Base-by-base conservation (phyloP, 2,113 vertebrate species). In the Megaleporinus macrocephalus region DNA sequence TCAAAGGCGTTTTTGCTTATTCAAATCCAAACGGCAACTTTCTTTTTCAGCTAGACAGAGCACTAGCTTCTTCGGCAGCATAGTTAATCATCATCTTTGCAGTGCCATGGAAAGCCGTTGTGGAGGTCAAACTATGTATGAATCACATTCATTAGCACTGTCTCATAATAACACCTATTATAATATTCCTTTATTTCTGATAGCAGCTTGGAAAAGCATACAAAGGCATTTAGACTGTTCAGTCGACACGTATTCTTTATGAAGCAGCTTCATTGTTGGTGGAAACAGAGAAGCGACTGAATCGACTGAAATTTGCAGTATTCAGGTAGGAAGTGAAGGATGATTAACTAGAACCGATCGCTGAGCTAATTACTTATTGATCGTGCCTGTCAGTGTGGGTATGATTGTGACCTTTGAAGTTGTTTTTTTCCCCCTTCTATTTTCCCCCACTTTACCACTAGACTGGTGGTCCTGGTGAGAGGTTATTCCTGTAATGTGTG, bases 331-430 rank as follows among this genome's bases (percentile, higher is more conserved):
- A 75, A 71, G 44, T 71, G 55, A 85, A 57, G 26, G 76, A 51
- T 63, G 44, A 76, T 76, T 65, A 83, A 83, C 69, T 59, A 30
- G 29, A 36, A 44, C 14, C 44, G 66, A 76, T n/a, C 51, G 44
- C 72, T 57, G 44, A 70, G 44, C 57, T 82, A 85, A 85, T 86
- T 79, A 80, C 26, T 24, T 85, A 79, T 76, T 79, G 84, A 86
- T 83, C 81, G 27, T 59, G 84, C 71, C 81, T 76, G 76, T 82
- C 72, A 53, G 79, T 5, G 13, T 76, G 44, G 71, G 47, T 24
- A 49, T 22, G 84, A 72, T 59, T 55, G 72, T 83, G 80, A 86
- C 72, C 76, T 80, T 83, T 76, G 30, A 65, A 73, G 65, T 76
- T 82, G 10, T 84, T 53, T 27, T 26, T 30, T 14, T 57, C 2